These are phyloP conservation scores for Paralichthys olivaceus DNA, from an alignment of 2,113 vertebrate species.

Conservation along the genomic window DNA sequence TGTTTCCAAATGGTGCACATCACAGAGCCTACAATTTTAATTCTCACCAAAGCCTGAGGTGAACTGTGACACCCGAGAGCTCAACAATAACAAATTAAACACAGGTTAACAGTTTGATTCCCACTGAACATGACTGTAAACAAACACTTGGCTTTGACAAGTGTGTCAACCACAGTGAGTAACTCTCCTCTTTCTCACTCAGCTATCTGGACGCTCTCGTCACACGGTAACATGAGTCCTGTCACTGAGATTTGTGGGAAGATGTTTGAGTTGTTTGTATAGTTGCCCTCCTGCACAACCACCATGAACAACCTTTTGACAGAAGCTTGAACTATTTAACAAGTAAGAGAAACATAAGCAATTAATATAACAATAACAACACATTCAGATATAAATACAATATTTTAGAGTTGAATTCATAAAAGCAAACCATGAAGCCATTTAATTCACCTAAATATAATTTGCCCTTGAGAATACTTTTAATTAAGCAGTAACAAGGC, in stretches of 20 bases:
- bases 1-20: not conserved
- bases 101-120: not conserved
- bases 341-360: not conserved
- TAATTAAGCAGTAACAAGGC: not conserved
- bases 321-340: not conserved
- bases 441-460: not conserved
- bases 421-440: not conserved
- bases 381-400: not conserved
- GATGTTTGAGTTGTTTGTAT: not conserved
- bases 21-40: not conserved
- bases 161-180: not conserved
- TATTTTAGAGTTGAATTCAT: not conserved
- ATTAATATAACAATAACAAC: not conserved
- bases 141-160: constrained; percentile 16
- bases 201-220: constrained; percentile 7
- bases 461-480: not conserved
- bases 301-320: not conserved
- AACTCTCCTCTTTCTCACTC: constrained; percentile 5
- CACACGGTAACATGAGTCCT: constrained; percentile 18
- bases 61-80: constrained; percentile 6
- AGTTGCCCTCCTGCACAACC: not conserved
- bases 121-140: constrained; percentile 9
- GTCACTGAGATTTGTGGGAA: constrained; percentile 49
- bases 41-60: not conserved
- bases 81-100: constrained; percentile 1